Percentiles rank a stretch among this genome's conserved stretches.
These are phyloP conservation scores for Diachasmimorpha longicaudata DNA, from an alignment of 1,140 invertebrate genomes.

Conservation along the genomic window DNA sequence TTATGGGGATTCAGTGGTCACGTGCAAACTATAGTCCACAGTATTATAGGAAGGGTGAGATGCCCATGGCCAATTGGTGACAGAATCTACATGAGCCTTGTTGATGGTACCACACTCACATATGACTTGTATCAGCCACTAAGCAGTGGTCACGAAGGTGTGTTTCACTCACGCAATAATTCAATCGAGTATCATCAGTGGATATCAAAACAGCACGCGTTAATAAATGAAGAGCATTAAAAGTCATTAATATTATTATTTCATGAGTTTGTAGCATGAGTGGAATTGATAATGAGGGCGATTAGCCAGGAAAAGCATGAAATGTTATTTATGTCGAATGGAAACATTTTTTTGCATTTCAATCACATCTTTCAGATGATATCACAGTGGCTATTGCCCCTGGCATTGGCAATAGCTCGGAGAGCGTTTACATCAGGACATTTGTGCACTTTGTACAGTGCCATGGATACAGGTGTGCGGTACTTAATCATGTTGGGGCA, in stretches of 20 bases:
- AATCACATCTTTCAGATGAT: conserved; percentile 70
- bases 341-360: background rate
- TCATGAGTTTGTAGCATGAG: background rate
- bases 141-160: conserved; percentile 67
- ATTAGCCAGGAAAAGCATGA: background rate
- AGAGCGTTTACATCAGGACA: conserved; percentile 90
- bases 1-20: conserved; percentile 95
- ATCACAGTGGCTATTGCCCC: conserved; percentile 89
- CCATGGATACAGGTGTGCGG: conserved; percentile 87
- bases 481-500: conserved; percentile 94
- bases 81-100: conserved; percentile 73
- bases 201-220: background rate
- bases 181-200: background rate
- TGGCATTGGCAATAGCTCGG: conserved; percentile 91
- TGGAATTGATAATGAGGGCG: background rate
- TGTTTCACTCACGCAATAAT: conserved; percentile 25
- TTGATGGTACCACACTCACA: conserved; percentile 86
- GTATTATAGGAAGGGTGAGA: conserved; percentile 83
- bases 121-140: conserved; percentile 91
- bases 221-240: background rate
- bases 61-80: conserved; percentile 87
- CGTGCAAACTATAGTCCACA: conserved; percentile 90
- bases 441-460: conserved; percentile 90
- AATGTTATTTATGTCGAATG: background rate
- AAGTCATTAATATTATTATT: background rate